Conservation (phyloP, 1,140 invertebrate species). For the Penaeus vannamei region DNA sequence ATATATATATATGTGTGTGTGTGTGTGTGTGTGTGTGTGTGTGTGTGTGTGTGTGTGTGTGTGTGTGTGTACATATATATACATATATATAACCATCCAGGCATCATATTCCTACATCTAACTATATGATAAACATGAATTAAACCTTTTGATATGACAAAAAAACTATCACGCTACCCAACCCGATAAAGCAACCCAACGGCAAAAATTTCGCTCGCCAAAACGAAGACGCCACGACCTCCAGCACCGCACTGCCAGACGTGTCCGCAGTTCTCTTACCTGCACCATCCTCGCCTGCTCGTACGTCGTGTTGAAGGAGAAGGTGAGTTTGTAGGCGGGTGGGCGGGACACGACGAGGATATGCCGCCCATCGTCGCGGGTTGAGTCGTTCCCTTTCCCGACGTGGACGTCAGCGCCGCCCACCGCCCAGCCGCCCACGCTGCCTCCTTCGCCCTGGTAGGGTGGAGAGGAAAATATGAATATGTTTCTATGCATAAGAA, state of each 20-base stretch:
- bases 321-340: constrained; percentile 56
- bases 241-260: neutral
- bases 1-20: no score
- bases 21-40: no score
- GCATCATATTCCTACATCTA: no score
- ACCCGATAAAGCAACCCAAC: no score
- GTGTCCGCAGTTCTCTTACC: neutral
- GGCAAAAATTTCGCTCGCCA: neutral
- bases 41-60: no score
- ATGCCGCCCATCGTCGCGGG: constrained; percentile 46
- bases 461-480: neutral
- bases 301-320: constrained; percentile 52
- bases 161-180: no score
- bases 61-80: no score
- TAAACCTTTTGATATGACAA: no score
- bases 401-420: constrained; percentile 53
- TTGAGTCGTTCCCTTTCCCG: constrained; percentile 36
- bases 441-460: constrained; percentile 49
- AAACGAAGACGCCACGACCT: neutral
- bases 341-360: constrained; percentile 48
- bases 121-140: no score
- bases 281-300: constrained; percentile 52
- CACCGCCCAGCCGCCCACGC: constrained; percentile 56
- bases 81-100: no score
- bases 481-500: neutral